phyloP scores from a whole-genome alignment of 1,140 invertebrate genomes.

The Drosophila novamexicana region DNA sequence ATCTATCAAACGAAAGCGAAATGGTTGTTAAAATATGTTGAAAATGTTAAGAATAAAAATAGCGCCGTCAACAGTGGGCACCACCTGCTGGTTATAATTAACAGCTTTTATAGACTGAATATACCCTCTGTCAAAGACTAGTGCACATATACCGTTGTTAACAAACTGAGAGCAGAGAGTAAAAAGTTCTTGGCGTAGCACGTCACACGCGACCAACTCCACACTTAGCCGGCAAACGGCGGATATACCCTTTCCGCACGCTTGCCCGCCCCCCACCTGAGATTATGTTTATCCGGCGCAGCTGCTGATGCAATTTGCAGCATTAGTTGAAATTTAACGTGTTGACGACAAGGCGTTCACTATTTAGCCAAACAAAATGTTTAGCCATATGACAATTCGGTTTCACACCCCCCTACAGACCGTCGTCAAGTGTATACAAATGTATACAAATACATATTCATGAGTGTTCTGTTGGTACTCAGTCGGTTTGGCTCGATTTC shows the following conservation, averaged over 20 bases:
- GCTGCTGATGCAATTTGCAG: conserved; percentile 63
- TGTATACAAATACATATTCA: conserved; percentile 21
- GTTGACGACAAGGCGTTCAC: conserved; percentile 45
- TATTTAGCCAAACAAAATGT: conserved; percentile 57
- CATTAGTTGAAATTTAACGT: conserved; percentile 45
- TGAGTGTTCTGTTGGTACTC: conserved; percentile 16
- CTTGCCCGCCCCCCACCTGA: not conserved
- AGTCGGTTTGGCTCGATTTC: conserved; percentile 52
- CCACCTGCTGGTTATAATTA: not conserved
- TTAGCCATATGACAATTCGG: conserved; percentile 48
- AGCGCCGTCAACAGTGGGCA: too few species aligned
- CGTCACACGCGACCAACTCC: conserved; percentile 27
- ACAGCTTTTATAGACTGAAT: not conserved
- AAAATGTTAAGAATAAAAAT: too few species aligned
- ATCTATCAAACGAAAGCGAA: too few species aligned
- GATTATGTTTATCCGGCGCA: not conserved
- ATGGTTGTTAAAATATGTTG: too few species aligned
- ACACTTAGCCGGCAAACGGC: conserved; percentile 16
- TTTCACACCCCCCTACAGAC: not conserved
- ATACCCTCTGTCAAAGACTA: not conserved
- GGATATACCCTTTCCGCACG: not conserved
- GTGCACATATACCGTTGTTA: not conserved
- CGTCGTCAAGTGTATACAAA: not conserved
- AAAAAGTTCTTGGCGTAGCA: not conserved
- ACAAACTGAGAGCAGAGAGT: conserved; percentile 6